Evolutionary conservation across 2,888 invertebrate species (phyloP), one percentile per base, ranked within the genome.

Genomic region (Lydus trimaculatus): DNA sequence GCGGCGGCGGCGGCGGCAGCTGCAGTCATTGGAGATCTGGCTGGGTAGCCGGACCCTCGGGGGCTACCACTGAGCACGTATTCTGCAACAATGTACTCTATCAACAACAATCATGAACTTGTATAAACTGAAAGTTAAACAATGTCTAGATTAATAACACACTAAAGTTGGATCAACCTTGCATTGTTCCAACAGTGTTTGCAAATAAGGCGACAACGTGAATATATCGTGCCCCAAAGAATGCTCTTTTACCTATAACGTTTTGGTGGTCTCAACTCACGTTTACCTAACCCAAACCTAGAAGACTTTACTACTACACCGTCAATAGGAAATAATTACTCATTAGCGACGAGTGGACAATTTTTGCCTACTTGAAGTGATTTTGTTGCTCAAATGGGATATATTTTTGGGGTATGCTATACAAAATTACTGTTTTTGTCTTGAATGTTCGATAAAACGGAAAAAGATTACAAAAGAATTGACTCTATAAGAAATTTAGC

Each of bases 11-110:
- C 64, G 86, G 81, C 80, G 66, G 84, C 80, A 39, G 65, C 64
- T 86, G 81, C 80, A 66, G 84, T 80, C 82, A 85, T 83, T 63
- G 88, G 86, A 72, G 85, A 85, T 73, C 86, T 80, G 48, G 84
- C 85, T 62, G 85, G 87, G 80, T 87, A 88, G 74, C 86, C 85
- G 75, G 86, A 81, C 81, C 86, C 84, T 82, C 87, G 86, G 79
- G 87, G 87, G 81, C 87, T 87, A 73, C 85, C 84, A 78, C 87
- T 87, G 82, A 88, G 86, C 76, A 88, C 86, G 83, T 88, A 89
- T 83, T 89, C 89, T 89, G 85, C 63, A 85, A 85, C 69, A 81
- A 71, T 65, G 66, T 61, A 63, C 56, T 66, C 36, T 64, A 60
- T 67, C 68, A 71, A 68, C 71, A 71, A 63, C 4, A 36, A 43